These are phyloP conservation scores for Pelobates cultripes DNA, from an alignment of 2,797 vertebrate genomes.

Conservation along the genomic window DNA sequence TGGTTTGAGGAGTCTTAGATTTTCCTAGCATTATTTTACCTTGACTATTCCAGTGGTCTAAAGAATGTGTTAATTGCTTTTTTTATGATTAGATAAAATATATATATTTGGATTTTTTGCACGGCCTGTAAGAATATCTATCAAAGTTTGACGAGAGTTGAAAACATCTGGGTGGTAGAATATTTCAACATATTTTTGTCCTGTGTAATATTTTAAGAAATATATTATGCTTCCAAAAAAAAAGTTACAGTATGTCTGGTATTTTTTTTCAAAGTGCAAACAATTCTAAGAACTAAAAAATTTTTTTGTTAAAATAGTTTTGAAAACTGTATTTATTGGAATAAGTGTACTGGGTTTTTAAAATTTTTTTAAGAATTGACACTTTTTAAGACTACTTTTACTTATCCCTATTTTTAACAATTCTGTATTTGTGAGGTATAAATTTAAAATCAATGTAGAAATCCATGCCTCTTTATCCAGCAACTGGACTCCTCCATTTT, in stretches of 20 bases:
- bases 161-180: constrained; percentile 25
- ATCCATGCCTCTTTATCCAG: no score
- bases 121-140: constrained; percentile 14
- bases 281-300: background rate
- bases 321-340: no score
- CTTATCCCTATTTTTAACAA: no score
- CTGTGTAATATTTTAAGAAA: constrained; percentile 35
- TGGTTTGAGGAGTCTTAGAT: constrained; percentile 40
- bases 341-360: no score
- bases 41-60: constrained; percentile 2
- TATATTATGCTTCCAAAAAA: constrained; percentile 4
- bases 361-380: no score
- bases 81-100: constrained; percentile 21
- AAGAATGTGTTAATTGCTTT: constrained; percentile 34
- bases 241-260: constrained; percentile 46
- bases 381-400: no score
- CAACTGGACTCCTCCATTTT: no score
- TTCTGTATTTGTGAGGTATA: no score
- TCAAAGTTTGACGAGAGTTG: constrained; percentile 25
- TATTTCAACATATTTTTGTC: constrained; percentile 38
- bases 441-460: no score
- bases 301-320: no score
- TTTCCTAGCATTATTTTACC: constrained; percentile 33
- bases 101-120: background rate
- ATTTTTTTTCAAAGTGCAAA: constrained; percentile 18